phyloP scores from a whole-genome alignment of 2,888 invertebrate species.

The Caenorhabditis wallacei region DNA sequence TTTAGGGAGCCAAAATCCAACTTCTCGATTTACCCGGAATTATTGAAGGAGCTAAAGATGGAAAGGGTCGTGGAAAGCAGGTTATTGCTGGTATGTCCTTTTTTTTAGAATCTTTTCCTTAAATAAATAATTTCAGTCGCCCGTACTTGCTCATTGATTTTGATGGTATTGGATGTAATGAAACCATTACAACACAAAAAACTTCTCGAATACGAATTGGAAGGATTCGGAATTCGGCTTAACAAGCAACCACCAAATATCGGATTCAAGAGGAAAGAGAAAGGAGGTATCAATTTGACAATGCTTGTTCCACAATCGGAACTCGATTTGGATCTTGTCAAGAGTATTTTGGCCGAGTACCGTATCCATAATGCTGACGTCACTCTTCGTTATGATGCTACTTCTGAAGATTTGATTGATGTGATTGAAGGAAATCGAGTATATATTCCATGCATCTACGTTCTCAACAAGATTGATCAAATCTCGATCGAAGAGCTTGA shows the following conservation, averaged over 20 bases:
- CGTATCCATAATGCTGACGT: slow-evolving; percentile 99
- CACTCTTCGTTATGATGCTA: slow-evolving; percentile 91
- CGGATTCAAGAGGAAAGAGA: slow-evolving; percentile 95
- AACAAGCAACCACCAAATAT: slow-evolving; percentile 99
- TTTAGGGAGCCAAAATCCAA: slow-evolving; percentile 97
- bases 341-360: slow-evolving; percentile 96
- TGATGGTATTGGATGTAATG: slow-evolving; percentile 95
- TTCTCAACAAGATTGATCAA: slow-evolving; percentile 96
- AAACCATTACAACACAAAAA: slow-evolving; percentile 98
- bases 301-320: slow-evolving; percentile 93
- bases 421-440: slow-evolving; percentile 98
- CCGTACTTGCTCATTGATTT: slow-evolving; percentile 96
- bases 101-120: neutral
- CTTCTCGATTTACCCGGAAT: slow-evolving; percentile 98
- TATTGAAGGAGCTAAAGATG: slow-evolving; percentile 99
- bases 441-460: slow-evolving; percentile 98
- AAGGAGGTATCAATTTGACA: slow-evolving; percentile 98
- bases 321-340: slow-evolving; percentile 94
- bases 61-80: slow-evolving; percentile 87
- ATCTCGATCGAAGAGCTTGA: slow-evolving; percentile 89
- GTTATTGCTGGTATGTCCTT: slow-evolving; percentile 88
- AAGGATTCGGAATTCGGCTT: slow-evolving; percentile 95
- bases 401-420: slow-evolving; percentile 97
- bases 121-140: slow-evolving; percentile 87
- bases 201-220: slow-evolving; percentile 94